These are phyloP conservation scores for Sorex araneus DNA, from an alignment of 2,113 vertebrate genomes.

Conservation along the genomic window DNA sequence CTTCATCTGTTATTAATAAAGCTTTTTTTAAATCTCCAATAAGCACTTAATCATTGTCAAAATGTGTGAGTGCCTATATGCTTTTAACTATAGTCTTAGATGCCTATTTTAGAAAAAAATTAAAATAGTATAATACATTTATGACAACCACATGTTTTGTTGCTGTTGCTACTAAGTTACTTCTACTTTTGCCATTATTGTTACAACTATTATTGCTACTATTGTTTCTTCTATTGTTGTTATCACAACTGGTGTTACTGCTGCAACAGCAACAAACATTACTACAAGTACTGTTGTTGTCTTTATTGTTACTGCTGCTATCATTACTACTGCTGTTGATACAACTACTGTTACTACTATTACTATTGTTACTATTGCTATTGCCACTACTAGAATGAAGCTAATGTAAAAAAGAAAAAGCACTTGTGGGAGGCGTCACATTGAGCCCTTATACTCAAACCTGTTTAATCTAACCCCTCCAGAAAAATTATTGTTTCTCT, in stretches of 20 bases:
- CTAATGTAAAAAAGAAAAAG: fast-evolving
- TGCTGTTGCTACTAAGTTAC: neutral
- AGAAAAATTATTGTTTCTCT: neutral
- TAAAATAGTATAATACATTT: neutral
- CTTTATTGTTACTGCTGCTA: neutral
- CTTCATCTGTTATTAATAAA: neutral
- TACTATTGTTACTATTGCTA: neutral
- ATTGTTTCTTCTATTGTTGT: too few relatives aligned
- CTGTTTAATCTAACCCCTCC: neutral
- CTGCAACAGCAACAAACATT: neutral
- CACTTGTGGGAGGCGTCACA: neutral
- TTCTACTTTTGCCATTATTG: neutral
- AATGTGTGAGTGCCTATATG: neutral
- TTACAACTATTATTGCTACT: too few relatives aligned
- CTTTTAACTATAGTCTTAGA: neutral
- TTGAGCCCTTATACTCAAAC: neutral
- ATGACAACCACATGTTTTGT: neutral
- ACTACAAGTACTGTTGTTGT: neutral
- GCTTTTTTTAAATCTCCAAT: conserved; percentile 28
- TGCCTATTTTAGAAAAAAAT: neutral
- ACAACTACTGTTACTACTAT: neutral
- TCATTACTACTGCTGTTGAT: neutral
- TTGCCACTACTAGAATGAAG: neutral
- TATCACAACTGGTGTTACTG: neutral
- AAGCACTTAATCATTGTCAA: neutral